Conservation (phyloP, 2,113 vertebrate genomes). For the Polypterus bichir region DNA sequence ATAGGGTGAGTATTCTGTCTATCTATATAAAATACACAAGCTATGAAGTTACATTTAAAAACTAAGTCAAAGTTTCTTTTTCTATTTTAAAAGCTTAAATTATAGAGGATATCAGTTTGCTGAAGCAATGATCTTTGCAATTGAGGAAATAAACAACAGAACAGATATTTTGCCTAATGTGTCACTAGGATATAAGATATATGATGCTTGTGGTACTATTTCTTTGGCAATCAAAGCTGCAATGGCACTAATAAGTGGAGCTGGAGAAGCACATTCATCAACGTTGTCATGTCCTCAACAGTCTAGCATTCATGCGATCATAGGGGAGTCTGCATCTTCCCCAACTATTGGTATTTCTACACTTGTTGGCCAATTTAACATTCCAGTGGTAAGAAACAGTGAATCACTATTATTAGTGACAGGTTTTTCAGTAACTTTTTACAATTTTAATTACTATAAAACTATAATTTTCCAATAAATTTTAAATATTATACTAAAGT, state of each 20-base stretch:
- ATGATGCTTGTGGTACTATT: background rate
- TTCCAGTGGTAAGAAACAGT: slow-evolving; percentile 1
- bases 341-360: background rate
- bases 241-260: background rate
- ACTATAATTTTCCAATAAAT: background rate
- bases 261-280: background rate
- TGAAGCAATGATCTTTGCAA: background rate
- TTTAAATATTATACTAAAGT: background rate
- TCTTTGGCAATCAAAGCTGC: background rate
- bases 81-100: slow-evolving; percentile 35
- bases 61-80: background rate
- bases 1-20: slow-evolving; percentile 35
- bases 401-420: background rate
- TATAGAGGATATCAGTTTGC: slow-evolving; percentile 28
- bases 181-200: background rate
- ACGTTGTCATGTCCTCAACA: background rate
- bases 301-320: background rate
- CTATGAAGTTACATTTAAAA: background rate
- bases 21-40: background rate
- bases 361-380: background rate
- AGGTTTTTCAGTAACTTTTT: background rate
- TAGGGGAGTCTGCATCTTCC: background rate
- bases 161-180: slow-evolving; percentile 4
- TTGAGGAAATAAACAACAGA: slow-evolving; percentile 3
- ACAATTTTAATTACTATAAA: background rate